Percentiles rank a stretch among this genome's conserved stretches.
These are phyloP conservation scores for Halotydeus destructor DNA, from an alignment of 1,140 invertebrate genomes.

Conservation along the genomic window DNA sequence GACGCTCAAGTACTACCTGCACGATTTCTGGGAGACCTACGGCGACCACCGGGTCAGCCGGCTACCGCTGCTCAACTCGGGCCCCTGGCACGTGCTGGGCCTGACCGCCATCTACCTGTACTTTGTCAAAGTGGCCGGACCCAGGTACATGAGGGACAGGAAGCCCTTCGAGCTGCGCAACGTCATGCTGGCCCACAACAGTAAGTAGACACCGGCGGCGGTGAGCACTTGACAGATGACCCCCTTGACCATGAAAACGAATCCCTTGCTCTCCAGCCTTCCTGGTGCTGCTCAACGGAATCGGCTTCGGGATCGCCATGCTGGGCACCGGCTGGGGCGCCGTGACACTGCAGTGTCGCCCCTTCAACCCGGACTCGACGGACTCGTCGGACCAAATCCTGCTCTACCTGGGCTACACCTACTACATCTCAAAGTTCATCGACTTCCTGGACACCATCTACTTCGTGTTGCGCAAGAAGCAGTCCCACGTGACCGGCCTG, in stretches of 20 bases:
- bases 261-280: no score
- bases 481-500: conserved; percentile 27
- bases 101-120: conserved; percentile 8
- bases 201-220: no score
- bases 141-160: conserved; percentile 8
- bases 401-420: conserved; percentile 22
- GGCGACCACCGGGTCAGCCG: conserved; percentile 3
- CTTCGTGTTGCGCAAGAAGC: conserved; percentile 29
- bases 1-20: conserved; percentile 2
- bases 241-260: no score
- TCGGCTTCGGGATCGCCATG: background rate
- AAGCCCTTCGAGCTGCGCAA: conserved; percentile 1
- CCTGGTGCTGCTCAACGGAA: conserved; percentile 2
- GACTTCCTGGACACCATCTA: conserved; percentile 30
- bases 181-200: conserved; percentile 6
- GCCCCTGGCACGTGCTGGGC: conserved; percentile 6
- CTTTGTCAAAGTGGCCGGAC: conserved; percentile 8
- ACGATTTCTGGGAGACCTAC: conserved; percentile 6
- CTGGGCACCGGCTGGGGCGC: conserved; percentile 1
- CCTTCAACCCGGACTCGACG: background rate
- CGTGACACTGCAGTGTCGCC: background rate
- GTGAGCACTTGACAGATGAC: no score
- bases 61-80: background rate
- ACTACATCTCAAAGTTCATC: conserved; percentile 28
- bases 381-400: background rate